phyloP scores from a whole-genome alignment of 2,888 invertebrate genomes.

The Exocentrus adspersus region DNA sequence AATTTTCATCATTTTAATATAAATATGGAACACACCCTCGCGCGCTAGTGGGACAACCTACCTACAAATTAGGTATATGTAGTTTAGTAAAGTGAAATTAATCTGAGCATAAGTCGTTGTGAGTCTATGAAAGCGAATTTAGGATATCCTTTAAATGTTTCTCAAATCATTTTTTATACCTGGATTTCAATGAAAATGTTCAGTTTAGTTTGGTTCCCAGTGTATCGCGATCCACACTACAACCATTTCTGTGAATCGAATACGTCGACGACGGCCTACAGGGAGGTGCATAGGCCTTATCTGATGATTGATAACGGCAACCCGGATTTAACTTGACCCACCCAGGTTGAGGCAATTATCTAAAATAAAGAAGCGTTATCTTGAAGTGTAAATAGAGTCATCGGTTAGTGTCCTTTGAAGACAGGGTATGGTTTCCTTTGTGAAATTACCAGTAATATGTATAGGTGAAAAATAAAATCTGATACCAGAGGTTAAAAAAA shows the following conservation, averaged over 20 bases:
- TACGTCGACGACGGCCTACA: conserved; percentile 13
- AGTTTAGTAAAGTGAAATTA: no score
- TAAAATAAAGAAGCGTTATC: conserved; percentile 27
- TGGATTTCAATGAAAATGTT: no score
- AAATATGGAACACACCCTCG: no score
- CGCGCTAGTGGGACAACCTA: no score
- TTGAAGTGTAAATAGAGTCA: conserved; percentile 21
- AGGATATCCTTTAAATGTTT: no score
- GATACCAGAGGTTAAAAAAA: no score
- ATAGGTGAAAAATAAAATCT: background rate
- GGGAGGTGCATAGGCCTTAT: conserved; percentile 20
- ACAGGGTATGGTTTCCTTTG: background rate
- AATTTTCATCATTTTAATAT: no score
- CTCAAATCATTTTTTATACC: no score
- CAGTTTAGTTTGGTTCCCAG: no score
- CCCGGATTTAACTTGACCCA: conserved; percentile 23
- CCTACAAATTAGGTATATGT: no score
- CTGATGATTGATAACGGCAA: conserved; percentile 27
- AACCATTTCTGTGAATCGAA: conserved; percentile 22
- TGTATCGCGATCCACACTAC: conserved; percentile 7
- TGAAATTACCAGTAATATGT: background rate
- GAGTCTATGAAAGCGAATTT: no score
- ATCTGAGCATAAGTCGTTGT: no score
- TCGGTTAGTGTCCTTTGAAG: conserved; percentile 10
- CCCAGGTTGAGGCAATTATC: conserved; percentile 29